phyloP scores from a whole-genome alignment of 2,888 invertebrate species.

The Drosophila fungiperda region DNA sequence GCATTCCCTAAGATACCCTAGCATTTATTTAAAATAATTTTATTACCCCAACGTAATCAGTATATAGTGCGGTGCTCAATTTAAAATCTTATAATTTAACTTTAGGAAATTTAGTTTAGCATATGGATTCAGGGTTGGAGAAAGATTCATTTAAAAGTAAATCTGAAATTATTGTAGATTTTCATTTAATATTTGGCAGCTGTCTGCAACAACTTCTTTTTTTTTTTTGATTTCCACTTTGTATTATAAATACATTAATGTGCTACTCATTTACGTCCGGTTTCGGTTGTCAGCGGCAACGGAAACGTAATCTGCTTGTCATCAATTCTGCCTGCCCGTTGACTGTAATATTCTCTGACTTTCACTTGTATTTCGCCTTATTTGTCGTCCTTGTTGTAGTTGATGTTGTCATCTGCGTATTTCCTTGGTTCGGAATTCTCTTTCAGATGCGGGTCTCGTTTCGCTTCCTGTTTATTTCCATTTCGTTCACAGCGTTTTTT shows the following conservation, averaged over 20 bases:
- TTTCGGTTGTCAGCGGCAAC: conserved; percentile 69
- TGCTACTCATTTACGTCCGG: conserved; percentile 65
- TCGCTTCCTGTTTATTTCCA: conserved; percentile 72
- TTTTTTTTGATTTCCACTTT: conserved; percentile 17
- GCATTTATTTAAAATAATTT: conserved; percentile 8
- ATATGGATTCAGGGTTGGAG: not conserved
- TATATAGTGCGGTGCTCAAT: not conserved
- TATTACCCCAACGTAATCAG: not conserved
- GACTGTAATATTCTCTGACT: conserved; percentile 39
- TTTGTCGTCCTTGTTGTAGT: conserved; percentile 34
- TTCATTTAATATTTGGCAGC: not conserved
- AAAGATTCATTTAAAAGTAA: not conserved
- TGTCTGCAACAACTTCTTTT: not conserved
- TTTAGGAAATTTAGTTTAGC: not conserved
- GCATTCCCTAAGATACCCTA: conserved; percentile 33
- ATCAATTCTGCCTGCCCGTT: conserved; percentile 58
- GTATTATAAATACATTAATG: conserved; percentile 69
- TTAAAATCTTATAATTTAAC: not conserved
- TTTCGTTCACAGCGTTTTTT: conserved; percentile 28
- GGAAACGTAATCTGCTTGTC: conserved; percentile 81
- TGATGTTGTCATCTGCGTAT: conserved; percentile 64
- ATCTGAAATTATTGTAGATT: not conserved
- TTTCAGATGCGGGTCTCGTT: conserved; percentile 68
- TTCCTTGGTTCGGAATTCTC: conserved; percentile 66
- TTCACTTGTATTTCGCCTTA: conserved; percentile 21